These are phyloP conservation scores for Cynoglossus semilaevis DNA, from an alignment of 2,113 vertebrate species.

Conservation along the genomic window DNA sequence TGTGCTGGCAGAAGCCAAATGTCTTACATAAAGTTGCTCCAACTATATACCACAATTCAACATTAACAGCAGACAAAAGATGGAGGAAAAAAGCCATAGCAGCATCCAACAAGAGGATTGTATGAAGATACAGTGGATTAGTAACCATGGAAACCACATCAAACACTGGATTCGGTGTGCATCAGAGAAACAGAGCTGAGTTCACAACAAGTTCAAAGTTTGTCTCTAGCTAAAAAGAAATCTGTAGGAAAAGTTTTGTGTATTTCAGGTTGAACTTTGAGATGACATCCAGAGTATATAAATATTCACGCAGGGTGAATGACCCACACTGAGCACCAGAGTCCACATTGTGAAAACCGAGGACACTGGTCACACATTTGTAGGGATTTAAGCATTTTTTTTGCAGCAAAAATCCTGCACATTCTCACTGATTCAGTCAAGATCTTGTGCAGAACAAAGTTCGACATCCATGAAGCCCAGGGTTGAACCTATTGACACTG, in stretches of 20 bases:
- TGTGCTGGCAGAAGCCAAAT: constrained; percentile 15
- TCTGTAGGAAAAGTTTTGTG: no score
- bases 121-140: constrained; percentile 24
- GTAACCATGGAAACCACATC: constrained; percentile 16
- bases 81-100: not conserved
- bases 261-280: no score
- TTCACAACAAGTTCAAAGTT: no score
- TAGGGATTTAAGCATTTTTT: no score
- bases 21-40: constrained; percentile 21
- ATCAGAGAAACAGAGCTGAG: no score
- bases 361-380: not conserved
- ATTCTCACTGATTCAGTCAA: not conserved
- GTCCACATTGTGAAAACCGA: not conserved
- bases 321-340: not conserved
- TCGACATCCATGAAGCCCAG: not conserved
- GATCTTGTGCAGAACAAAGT: not conserved
- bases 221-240: no score
- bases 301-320: not conserved
- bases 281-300: no score
- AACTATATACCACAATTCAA: not conserved
- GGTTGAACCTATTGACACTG: not conserved
- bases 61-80: constrained; percentile 10
- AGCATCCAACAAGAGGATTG: not conserved
- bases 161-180: no score
- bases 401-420: not conserved